Conservation (phyloP, 2,888 invertebrate species). For the Chalcis sispes region DNA sequence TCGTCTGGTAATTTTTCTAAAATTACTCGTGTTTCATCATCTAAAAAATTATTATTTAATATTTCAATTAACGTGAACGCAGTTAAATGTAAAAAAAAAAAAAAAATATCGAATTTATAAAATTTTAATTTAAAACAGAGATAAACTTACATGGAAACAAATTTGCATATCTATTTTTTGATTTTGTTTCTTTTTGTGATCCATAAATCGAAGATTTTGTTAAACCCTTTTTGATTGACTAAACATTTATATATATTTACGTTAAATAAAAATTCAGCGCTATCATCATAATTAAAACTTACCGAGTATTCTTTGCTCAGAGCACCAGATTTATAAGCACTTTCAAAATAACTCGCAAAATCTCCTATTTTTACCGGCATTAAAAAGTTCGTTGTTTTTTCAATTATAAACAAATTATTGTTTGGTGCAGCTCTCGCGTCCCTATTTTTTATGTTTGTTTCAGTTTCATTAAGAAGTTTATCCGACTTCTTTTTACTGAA, state of each 20-base stretch:
- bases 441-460: not conserved
- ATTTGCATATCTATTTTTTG: constrained; percentile 77
- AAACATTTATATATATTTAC: constrained; percentile 46
- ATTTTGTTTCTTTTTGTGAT: constrained; percentile 72
- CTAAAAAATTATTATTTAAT: constrained; percentile 63
- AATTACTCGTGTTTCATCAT: constrained; percentile 77
- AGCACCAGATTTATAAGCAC: constrained; percentile 68
- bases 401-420: constrained; percentile 26
- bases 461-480: not conserved
- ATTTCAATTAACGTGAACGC: not conserved
- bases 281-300: constrained; percentile 43
- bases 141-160: constrained; percentile 75
- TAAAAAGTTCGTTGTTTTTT: constrained; percentile 17
- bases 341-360: constrained; percentile 73
- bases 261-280: not conserved
- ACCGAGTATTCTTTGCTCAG: constrained; percentile 71
- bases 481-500: constrained; percentile 22
- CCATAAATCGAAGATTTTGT: constrained; percentile 74
- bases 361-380: constrained; percentile 68
- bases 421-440: constrained; percentile 4
- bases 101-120: too few species aligned
- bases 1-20: constrained; percentile 72
- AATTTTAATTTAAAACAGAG: not conserved
- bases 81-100: not conserved
- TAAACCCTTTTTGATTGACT: constrained; percentile 75